These are phyloP conservation scores for Bathynomus jamesi DNA, from an alignment of 1,140 invertebrate genomes.

Conservation along the genomic window DNA sequence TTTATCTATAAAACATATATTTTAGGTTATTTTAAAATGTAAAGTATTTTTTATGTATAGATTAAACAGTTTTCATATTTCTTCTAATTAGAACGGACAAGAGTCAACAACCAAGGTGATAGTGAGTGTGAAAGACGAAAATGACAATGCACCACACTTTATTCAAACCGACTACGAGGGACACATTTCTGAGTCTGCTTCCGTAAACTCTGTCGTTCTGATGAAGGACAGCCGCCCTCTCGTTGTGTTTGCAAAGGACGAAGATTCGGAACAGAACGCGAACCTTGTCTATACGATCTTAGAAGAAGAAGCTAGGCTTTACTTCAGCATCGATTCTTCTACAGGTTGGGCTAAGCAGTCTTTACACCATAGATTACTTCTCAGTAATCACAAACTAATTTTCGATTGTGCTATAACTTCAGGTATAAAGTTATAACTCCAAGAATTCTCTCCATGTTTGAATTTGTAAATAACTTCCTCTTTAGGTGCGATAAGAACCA, in stretches of 20 bases:
- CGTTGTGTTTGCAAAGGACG: conserved; percentile 72
- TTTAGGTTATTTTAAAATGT: not conserved
- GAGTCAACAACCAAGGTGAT: conserved; percentile 40
- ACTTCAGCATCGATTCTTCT: conserved; percentile 77
- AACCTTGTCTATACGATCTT: conserved; percentile 74
- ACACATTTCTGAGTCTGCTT: conserved; percentile 83
- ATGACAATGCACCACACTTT: conserved; percentile 80
- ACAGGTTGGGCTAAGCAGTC: conserved; percentile 51
- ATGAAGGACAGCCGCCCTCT: conserved; percentile 59
- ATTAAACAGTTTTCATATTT: too few species aligned
- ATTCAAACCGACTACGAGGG: conserved; percentile 55
- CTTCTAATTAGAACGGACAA: conserved; percentile 24
- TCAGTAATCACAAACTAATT: conserved; percentile 40
- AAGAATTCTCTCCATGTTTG: not conserved
- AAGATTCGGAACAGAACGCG: conserved; percentile 64
- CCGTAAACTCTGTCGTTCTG: conserved; percentile 73
- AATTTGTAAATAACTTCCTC: too few species aligned
- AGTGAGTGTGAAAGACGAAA: conserved; percentile 48
- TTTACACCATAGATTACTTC: too few species aligned
- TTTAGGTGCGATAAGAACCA: conserved; percentile 68
- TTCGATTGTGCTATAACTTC: not conserved
- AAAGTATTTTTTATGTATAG: too few species aligned
- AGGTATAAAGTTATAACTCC: conserved; percentile 22
- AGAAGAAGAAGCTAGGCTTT: conserved; percentile 58
- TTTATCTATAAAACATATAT: not conserved